phyloP scores from a whole-genome alignment of 2,797 vertebrate genomes.

The Sebastiscus albofasciatus region DNA sequence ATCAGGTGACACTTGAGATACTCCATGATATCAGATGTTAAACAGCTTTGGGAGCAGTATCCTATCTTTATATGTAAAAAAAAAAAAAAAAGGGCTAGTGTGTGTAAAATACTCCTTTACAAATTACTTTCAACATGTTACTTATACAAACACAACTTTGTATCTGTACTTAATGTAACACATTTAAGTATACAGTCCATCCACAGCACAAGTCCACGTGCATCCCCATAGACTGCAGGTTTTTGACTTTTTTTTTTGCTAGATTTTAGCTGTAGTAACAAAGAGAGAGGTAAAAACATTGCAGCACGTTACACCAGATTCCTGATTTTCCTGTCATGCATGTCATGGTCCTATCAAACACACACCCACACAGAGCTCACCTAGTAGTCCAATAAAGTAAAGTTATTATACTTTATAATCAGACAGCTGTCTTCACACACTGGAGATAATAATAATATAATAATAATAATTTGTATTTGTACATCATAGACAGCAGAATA shows the following conservation, averaged over 20 bases:
- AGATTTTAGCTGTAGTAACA: neutral
- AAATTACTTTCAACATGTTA: neutral
- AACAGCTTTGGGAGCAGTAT: neutral
- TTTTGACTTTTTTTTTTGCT: neutral
- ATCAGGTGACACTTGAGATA: no score
- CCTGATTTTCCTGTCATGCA: neutral
- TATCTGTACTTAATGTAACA: neutral
- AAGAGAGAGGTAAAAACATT: neutral
- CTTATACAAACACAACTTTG: neutral
- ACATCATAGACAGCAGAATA: no score
- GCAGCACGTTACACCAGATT: constrained; percentile 34
- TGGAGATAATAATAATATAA: neutral
- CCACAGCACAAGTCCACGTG: neutral
- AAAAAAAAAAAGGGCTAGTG: neutral
- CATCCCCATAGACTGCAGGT: neutral
- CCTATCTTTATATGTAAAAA: neutral
- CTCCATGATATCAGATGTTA: neutral
- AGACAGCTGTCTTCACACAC: neutral
- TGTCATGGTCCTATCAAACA: neutral
- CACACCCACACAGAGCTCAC: neutral
- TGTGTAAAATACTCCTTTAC: neutral
- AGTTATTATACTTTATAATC: neutral
- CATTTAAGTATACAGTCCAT: neutral
- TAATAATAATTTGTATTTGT: no score
- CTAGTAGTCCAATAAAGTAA: neutral